Base-by-base conservation (phyloP, 2,888 invertebrate species). In the Lampropteryx suffumata region DNA sequence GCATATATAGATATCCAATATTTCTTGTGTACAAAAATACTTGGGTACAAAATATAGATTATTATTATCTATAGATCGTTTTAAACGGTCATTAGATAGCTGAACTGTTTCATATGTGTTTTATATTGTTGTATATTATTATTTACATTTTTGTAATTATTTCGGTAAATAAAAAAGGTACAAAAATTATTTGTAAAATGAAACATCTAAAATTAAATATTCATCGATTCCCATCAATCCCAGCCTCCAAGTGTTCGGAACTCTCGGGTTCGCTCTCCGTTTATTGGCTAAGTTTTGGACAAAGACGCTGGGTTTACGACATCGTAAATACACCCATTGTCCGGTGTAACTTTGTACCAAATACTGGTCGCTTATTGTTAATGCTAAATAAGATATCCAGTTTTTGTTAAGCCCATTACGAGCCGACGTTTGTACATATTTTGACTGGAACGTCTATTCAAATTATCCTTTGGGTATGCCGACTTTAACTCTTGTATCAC, bases 301-400 rank as follows among this genome's bases (percentile, higher is more conserved):
- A 88, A 89, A 84, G 87, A 82, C 73, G 72, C 67, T 75, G 70
- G 65, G 59, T 88, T 90, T 88, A 88, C 67, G 74, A 73, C 73
- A 56, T 71, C 82, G 74, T 90, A 89, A 88, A 87, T 79, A 70
- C 72, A 63, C 70, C 79, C 71, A 86, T 89, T 88, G 86, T 87
- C 68, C 70, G 65, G 62, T 55, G 62, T 69, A 78, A 71, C 76
- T 75, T 76, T 69, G 73, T 73, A 80, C 82, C 74, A 81, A 86
- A 82, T 74, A 73, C 80, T 72, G 74, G 57, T 70, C 73, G 75
- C 79, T 80, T 72, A 85, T 88, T 88, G 87, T 90, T 82, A 76
- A 78, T 74, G 71, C 79, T 85, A 87, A 90, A 86, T 90, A 82
- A 90, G 89, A 87, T 80, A 82, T 90, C 84, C 82, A 84, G 81